Base-by-base conservation (phyloP, 2,888 invertebrate genomes). In the Zaprionus bogoriensis region DNA sequence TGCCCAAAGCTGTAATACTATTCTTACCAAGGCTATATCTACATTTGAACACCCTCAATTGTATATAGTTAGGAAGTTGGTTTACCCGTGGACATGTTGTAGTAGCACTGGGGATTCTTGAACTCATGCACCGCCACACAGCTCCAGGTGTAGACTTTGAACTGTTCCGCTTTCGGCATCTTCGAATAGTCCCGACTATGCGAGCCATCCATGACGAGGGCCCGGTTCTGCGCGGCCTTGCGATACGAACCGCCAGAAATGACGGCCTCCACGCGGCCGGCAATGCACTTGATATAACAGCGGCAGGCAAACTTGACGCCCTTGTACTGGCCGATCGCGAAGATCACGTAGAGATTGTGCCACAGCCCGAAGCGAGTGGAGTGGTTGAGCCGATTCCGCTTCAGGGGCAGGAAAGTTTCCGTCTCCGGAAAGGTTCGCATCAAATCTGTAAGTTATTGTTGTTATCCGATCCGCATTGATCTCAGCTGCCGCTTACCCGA, bases 141-240 rank as follows among this genome's bases (percentile, higher is more conserved):
- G 4, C 19, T 1, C 78, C 78, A 78, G 1, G 19, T 0, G 12
- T 76, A 83, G 0, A 0, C 2, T 0, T 20, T 9, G 30, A 86
- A 78, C 19, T 86, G 78, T 0, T 0, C 9, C 1, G 12, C 48
- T 0, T 2, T 1, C 0, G 1, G 4, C 2, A 0, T 14, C 4
- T 83, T 78, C 0, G 73, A 55, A 6, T 51, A 54, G 27, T 78
- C 78, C 2, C 73, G 62, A 20, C 87, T 86, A 32, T 9, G 0
- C 1, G 70, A 46, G 2, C 68, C 87, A 25, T 86, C 63, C 32
- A 78, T 32, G 1, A 38, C 2, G 6, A 17, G 9, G 1, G 28
- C 7, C 0, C 9, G 12, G 4, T 4, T 12, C 1, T 1, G 0
- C 3, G 10, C 0, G 2, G 38, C 47, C 1, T 25, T 5, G 0